These are phyloP conservation scores for Anthoptus insignis DNA, from an alignment of 2,888 invertebrate species.

Conservation along the genomic window DNA sequence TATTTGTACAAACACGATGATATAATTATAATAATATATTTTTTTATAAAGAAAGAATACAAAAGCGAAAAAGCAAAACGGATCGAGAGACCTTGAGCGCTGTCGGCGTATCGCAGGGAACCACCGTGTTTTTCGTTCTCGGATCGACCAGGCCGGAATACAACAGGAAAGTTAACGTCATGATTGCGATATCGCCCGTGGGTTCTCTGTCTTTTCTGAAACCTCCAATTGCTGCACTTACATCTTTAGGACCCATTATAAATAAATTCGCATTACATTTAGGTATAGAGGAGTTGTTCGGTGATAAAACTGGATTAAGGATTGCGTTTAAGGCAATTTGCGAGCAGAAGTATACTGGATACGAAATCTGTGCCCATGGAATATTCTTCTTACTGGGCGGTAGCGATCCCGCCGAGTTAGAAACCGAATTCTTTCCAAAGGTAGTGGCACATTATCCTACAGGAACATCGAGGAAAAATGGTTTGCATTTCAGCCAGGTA, in stretches of 20 bases:
- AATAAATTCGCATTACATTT: conserved; percentile 70
- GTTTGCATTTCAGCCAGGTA: conserved; percentile 52
- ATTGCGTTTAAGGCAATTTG: conserved; percentile 43
- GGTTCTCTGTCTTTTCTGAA: conserved; percentile 69
- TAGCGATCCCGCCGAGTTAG: conserved; percentile 79
- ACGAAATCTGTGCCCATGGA: conserved; percentile 54
- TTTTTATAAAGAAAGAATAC: too few relatives aligned
- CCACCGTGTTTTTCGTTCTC: conserved; percentile 83
- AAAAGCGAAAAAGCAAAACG: conserved; percentile 72
- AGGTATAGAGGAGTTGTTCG: conserved; percentile 52
- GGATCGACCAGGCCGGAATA: conserved; percentile 81
- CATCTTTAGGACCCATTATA: conserved; percentile 55
- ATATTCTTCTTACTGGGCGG: conserved; percentile 79
- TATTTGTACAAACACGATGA: too few relatives aligned
- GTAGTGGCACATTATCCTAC: conserved; percentile 55
- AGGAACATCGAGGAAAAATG: conserved; percentile 55
- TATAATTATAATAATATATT: too few relatives aligned
- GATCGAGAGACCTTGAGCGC: conserved; percentile 83
- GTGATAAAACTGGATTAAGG: conserved; percentile 41
- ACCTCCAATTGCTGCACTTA: conserved; percentile 57
- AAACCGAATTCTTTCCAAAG: conserved; percentile 68
- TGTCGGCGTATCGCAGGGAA: conserved; percentile 90
- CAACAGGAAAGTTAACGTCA: conserved; percentile 81
- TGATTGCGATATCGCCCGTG: conserved; percentile 82
- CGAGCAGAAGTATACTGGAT: conserved; percentile 41